These are phyloP conservation scores for Chloropsis cyanopogon DNA, from an alignment of 2,113 vertebrate genomes.

Conservation along the genomic window DNA sequence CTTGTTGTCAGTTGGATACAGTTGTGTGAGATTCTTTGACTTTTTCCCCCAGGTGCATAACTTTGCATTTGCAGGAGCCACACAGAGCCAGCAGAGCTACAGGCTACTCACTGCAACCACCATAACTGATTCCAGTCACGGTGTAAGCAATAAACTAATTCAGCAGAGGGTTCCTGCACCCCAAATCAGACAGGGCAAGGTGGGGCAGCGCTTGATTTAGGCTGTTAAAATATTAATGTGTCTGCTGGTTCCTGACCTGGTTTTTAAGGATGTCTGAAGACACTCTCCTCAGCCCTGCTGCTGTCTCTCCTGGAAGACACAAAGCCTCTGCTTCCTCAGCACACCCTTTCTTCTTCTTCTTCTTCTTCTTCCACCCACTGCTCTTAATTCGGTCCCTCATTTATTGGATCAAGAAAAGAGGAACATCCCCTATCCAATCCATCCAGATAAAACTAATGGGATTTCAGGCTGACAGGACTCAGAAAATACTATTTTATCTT, in stretches of 20 bases:
- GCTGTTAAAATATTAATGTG: not conserved
- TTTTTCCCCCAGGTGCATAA: not conserved
- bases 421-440: not conserved
- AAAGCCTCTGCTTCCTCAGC: not conserved
- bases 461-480: not conserved
- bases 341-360: not conserved
- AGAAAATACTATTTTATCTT: constrained; percentile 1
- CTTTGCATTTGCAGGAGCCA: not conserved
- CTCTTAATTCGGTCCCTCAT: not conserved
- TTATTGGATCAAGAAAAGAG: not conserved
- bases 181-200: not conserved
- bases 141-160: not conserved
- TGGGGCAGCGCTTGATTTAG: not conserved
- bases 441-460: constrained; percentile 1
- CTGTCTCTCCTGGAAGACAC: not conserved
- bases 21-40: not conserved
- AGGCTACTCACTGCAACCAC: not conserved
- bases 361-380: not conserved
- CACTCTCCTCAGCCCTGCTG: not conserved
- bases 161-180: not conserved
- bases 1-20: not conserved
- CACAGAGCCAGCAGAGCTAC: not conserved
- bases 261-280: not conserved
- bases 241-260: not conserved
- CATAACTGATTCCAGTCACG: not conserved